Conservation (phyloP, 2,888 invertebrate species). For the Limnephilus marmoratus region DNA sequence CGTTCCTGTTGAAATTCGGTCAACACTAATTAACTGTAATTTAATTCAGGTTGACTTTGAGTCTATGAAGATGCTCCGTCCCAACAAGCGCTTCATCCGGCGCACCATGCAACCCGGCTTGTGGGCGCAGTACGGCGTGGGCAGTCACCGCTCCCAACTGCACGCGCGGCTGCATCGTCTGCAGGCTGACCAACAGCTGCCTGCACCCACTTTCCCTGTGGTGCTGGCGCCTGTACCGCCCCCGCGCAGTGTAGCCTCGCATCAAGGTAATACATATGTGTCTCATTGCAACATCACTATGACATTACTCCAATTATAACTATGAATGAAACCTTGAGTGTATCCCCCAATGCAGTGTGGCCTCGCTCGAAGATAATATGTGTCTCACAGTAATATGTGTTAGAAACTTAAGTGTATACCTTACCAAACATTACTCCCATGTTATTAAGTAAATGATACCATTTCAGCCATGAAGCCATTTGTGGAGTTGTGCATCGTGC, state of each 20-base stretch:
- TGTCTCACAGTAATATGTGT: too few species aligned
- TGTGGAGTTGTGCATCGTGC: conserved; percentile 94
- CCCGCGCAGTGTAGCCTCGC: conserved; percentile 93
- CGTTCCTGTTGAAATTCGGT: too few species aligned
- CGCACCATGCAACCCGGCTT: conserved; percentile 92
- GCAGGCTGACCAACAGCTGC: conserved; percentile 92
- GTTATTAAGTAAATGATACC: too few species aligned
- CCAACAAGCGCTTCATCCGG: conserved; percentile 82
- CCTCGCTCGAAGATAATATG: too few species aligned
- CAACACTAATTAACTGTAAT: too few species aligned
- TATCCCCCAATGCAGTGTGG: too few species aligned
- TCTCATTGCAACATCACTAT: too few species aligned
- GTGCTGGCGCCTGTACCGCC: conserved; percentile 96
- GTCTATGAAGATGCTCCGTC: conserved; percentile 82
- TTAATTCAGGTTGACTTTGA: conserved; percentile 85
- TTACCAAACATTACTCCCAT: too few species aligned
- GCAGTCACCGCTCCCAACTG: conserved; percentile 90
- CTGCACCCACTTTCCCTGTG: conserved; percentile 95
- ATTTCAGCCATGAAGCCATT: conserved; percentile 91
- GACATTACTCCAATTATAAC: too few species aligned
- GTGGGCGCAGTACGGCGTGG: conserved; percentile 91
- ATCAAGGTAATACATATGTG: conserved; percentile 82
- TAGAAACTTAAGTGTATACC: too few species aligned
- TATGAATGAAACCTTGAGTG: too few species aligned
- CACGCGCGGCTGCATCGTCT: conserved; percentile 91